phyloP scores from a whole-genome alignment of 1,140 invertebrate species.

The Papilio polytes region DNA sequence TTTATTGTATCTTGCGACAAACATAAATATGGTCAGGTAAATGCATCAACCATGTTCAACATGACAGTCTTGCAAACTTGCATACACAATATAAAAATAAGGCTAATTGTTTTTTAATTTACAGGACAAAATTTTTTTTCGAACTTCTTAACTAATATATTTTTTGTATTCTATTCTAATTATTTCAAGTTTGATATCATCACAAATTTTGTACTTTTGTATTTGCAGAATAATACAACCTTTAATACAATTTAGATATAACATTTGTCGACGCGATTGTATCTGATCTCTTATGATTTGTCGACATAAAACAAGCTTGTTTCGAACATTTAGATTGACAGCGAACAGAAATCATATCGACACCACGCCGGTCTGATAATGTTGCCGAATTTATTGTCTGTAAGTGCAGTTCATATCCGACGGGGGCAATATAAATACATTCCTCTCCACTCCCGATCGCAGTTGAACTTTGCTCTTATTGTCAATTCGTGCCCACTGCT shows the following conservation, averaged over 20 bases:
- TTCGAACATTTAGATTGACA: conserved; percentile 20
- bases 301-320: conserved; percentile 18
- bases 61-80: neutral
- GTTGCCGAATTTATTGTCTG: conserved; percentile 50
- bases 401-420: conserved; percentile 52
- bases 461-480: conserved; percentile 82
- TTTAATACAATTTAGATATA: neutral
- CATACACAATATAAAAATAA: neutral
- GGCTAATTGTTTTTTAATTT: neutral
- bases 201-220: too few species aligned
- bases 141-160: neutral
- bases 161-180: neutral
- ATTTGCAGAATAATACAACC: too few species aligned
- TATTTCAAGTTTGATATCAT: too few species aligned
- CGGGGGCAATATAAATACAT: conserved; percentile 76
- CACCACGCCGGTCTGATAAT: conserved; percentile 10
- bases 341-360: conserved; percentile 25
- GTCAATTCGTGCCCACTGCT: conserved; percentile 78
- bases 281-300: conserved; percentile 14
- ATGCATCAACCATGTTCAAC: neutral
- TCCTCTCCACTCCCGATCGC: conserved; percentile 77
- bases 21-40: neutral
- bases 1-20: neutral
- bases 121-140: neutral
- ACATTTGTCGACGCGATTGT: neutral